Conservation (phyloP, 2,113 vertebrate species). For the Halcyon senegalensis region DNA sequence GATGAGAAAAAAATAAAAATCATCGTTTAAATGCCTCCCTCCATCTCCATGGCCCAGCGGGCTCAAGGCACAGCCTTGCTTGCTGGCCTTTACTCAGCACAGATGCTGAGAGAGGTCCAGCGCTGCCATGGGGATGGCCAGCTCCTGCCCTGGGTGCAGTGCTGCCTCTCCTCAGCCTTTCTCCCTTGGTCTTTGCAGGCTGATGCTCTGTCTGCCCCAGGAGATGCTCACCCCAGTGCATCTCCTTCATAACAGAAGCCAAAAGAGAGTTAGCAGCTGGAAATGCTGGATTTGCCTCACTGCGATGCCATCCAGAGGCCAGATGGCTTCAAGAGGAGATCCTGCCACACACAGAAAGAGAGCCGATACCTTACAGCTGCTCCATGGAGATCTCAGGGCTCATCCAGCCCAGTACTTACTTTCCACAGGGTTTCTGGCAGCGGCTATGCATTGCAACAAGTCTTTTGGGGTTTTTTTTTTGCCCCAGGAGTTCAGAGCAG, state of each 20-base stretch:
- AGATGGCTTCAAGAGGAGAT: neutral
- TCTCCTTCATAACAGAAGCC: neutral
- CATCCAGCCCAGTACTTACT: neutral
- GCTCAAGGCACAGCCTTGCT: neutral
- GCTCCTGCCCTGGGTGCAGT: neutral
- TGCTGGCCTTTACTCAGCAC: neutral
- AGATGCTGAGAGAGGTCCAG: neutral
- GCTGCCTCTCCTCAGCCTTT: neutral
- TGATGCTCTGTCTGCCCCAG: neutral
- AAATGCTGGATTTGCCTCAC: neutral
- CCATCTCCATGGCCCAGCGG: neutral
- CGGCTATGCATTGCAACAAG: neutral
- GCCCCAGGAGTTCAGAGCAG: neutral
- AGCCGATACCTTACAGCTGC: neutral
- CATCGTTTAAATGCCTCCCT: neutral
- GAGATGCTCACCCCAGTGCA: neutral
- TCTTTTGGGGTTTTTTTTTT: neutral
- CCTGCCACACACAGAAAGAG: neutral
- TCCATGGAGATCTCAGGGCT: neutral
- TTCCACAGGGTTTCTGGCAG: neutral
- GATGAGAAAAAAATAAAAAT: neutral
- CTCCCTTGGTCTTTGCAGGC: neutral
- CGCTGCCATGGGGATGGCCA: fast-evolving
- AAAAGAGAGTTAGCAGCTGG: neutral
- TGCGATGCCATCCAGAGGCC: neutral